A percentile compares a stretch with the other conserved stretches of the same genome.
phyloP scores from a whole-genome alignment of 2,113 vertebrate species.

The Microcebus ravelobensis region DNA sequence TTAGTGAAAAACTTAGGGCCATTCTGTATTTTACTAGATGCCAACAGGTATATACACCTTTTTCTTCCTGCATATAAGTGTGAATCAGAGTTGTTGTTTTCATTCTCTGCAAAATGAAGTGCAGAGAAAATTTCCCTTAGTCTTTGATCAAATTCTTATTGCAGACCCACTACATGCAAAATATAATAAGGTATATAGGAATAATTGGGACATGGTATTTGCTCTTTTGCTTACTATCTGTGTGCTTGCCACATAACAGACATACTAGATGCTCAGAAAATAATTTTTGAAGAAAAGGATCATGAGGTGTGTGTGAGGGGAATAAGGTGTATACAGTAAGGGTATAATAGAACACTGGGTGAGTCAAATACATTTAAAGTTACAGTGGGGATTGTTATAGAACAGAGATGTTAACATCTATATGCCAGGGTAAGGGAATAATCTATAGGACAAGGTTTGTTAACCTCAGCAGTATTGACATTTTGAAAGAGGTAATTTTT shows the following conservation, averaged over 20 bases:
- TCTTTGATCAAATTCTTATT: neutral
- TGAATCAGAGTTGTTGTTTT: neutral
- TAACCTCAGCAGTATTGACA: neutral
- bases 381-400: neutral
- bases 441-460: neutral
- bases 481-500: neutral
- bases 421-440: neutral
- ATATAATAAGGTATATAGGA: neutral
- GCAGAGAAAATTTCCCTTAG: neutral
- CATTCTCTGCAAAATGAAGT: neutral
- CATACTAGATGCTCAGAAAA: neutral
- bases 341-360: neutral
- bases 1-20: neutral
- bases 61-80: neutral
- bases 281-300: neutral
- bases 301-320: neutral
- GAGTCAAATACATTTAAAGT: neutral
- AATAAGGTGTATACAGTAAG: neutral
- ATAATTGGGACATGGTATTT: neutral
- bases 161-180: neutral
- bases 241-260: neutral
- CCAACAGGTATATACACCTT: neutral
- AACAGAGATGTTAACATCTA: neutral
- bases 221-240: neutral
- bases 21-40: slow-evolving; percentile 7